Conservation (phyloP, 2,113 vertebrate species). For the Sebastes schlegelii region DNA sequence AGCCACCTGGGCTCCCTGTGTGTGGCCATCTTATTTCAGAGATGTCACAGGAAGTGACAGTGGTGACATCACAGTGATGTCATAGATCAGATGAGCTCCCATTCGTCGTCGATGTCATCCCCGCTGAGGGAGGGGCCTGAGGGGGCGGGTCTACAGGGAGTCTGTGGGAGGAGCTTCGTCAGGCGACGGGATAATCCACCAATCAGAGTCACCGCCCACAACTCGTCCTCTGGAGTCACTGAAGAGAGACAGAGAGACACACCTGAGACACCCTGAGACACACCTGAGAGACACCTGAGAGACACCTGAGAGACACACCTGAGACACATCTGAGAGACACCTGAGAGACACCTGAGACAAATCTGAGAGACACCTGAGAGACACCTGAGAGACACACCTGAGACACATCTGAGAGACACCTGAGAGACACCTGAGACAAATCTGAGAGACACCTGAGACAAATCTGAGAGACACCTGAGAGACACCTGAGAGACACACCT, state of each 20-base stretch:
- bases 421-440: no score
- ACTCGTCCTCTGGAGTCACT: slow-evolving; percentile 92
- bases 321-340: no score
- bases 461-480: no score
- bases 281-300: no score
- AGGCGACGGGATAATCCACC: slow-evolving; percentile 92
- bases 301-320: no score
- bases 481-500: no score
- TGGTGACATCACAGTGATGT: slow-evolving; percentile 8
- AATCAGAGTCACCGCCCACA: slow-evolving; percentile 90
- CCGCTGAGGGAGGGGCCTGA: slow-evolving; percentile 73
- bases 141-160: slow-evolving; percentile 71
- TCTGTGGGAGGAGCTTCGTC: slow-evolving; percentile 92
- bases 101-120: slow-evolving; percentile 95
- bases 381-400: no score
- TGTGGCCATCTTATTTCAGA: neutral
- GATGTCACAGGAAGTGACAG: neutral
- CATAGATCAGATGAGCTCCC: slow-evolving; percentile 93
- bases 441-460: no score
- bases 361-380: no score
- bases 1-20: slow-evolving; percentile 14
- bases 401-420: no score
- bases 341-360: no score
- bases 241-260: slow-evolving; percentile 49
- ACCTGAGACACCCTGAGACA: no score